Conservation (phyloP, 1,140 invertebrate genomes). For the Lepidotrigona ventralis region DNA sequence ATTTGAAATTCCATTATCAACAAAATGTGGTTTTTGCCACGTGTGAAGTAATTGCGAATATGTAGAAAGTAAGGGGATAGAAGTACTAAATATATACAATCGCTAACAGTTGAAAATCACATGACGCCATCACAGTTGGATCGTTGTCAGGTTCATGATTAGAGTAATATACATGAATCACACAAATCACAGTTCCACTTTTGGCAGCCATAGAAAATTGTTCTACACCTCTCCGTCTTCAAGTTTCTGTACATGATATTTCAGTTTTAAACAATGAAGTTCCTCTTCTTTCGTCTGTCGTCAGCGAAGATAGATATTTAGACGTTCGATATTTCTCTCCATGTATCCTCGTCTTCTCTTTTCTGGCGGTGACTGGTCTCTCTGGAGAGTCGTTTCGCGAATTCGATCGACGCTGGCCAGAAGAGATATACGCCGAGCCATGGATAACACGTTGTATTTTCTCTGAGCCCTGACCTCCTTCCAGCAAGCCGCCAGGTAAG, state of each 20-base stretch:
- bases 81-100: too few relatives aligned
- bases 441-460: slow-evolving; percentile 57
- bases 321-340: not conserved
- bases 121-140: too few relatives aligned
- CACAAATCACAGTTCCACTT: too few relatives aligned
- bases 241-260: not conserved
- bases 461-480: slow-evolving; percentile 45
- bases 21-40: too few relatives aligned
- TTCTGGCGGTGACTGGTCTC: slow-evolving; percentile 8
- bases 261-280: not conserved
- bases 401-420: slow-evolving; percentile 45
- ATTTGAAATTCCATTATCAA: too few relatives aligned
- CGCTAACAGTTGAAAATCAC: too few relatives aligned
- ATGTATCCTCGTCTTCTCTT: not conserved
- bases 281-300: not conserved
- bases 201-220: too few relatives aligned
- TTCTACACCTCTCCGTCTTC: too few relatives aligned
- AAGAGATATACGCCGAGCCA: slow-evolving; percentile 31
- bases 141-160: too few relatives aligned
- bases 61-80: too few relatives aligned
- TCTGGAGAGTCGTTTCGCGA: slow-evolving; percentile 49
- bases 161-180: too few relatives aligned
- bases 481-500: slow-evolving; percentile 31
- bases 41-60: too few relatives aligned
- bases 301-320: not conserved